A percentile compares a stretch with the other conserved stretches of the same genome.
These are phyloP conservation scores for Parnassius glacialis DNA, from an alignment of 2,888 invertebrate species.

Conservation along the genomic window DNA sequence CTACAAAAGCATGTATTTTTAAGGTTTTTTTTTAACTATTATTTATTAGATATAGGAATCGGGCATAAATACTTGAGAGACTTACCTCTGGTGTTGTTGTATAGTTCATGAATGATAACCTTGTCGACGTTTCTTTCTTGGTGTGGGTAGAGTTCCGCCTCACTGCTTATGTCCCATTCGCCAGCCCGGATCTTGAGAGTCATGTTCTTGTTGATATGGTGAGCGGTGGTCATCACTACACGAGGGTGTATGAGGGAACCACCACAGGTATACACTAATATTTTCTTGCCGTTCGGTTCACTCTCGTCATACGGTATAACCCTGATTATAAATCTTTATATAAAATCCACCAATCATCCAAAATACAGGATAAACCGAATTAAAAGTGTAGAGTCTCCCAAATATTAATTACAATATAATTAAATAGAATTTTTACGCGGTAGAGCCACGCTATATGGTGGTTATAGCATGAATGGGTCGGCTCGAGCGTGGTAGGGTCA, in stretches of 20 bases:
- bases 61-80: background rate
- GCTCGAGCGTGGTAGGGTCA: too few species aligned
- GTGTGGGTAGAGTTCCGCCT: constrained; percentile 84
- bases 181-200: constrained; percentile 72
- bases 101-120: constrained; percentile 45
- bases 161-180: constrained; percentile 90
- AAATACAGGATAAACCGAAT: too few species aligned
- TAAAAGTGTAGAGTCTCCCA: too few species aligned
- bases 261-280: constrained; percentile 63
- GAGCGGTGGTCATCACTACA: constrained; percentile 89
- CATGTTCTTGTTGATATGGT: constrained; percentile 79
- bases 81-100: background rate
- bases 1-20: too few species aligned
- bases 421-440: too few species aligned
- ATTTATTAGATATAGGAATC: too few species aligned
- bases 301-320: background rate
- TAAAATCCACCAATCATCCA: too few species aligned
- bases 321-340: background rate
- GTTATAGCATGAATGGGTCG: too few species aligned
- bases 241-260: constrained; percentile 85
- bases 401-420: too few species aligned
- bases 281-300: background rate
- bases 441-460: too few species aligned
- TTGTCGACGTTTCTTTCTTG: constrained; percentile 85
- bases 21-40: too few species aligned